Percentiles rank a stretch among this genome's conserved stretches.
These are phyloP conservation scores for Theonella swinhoei DNA, from an alignment of 37 sponge, comb jelly and placozoan genomes.

Conservation along the genomic window DNA sequence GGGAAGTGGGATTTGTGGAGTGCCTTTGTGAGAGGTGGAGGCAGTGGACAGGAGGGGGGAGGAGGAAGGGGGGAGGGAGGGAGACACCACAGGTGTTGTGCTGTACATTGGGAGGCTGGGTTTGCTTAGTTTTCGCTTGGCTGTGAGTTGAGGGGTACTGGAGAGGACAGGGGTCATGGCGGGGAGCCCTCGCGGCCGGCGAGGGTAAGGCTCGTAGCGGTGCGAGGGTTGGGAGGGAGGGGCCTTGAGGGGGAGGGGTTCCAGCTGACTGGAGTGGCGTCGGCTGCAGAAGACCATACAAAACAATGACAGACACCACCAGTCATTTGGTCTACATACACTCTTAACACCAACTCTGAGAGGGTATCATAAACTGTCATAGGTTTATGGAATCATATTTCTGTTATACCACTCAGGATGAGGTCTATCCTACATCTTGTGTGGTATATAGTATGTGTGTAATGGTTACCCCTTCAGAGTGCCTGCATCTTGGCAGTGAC, in stretches of 20 bases:
- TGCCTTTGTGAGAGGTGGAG: conserved; percentile 29
- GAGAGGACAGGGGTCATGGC: conserved; percentile 34
- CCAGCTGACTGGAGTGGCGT: conserved; percentile 31
- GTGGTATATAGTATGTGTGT: conserved; percentile 6
- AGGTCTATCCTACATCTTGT: too few species aligned
- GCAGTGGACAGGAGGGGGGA: conserved; percentile 32
- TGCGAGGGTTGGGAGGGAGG: neutral
- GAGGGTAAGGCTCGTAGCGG: conserved; percentile 46
- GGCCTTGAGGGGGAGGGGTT: conserved; percentile 25
- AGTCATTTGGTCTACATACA: too few species aligned
- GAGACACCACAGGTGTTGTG: conserved; percentile 72
- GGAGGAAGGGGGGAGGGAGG: conserved; percentile 33
- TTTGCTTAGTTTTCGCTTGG: conserved; percentile 34
- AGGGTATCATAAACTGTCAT: too few species aligned
- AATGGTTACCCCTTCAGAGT: neutral
- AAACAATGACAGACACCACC: too few species aligned
- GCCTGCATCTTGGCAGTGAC: conserved; percentile 35
- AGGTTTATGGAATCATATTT: too few species aligned
- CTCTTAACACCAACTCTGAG: too few species aligned
- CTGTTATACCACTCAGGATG: too few species aligned
- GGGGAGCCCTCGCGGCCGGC: neutral
- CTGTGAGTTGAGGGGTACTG: conserved; percentile 28
- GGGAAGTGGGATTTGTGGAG: conserved; percentile 5
- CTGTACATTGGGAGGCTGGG: conserved; percentile 55
- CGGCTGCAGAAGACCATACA: neutral